Conservation (phyloP, 2,797 vertebrate species). For the Poeciliopsis presidionis region DNA sequence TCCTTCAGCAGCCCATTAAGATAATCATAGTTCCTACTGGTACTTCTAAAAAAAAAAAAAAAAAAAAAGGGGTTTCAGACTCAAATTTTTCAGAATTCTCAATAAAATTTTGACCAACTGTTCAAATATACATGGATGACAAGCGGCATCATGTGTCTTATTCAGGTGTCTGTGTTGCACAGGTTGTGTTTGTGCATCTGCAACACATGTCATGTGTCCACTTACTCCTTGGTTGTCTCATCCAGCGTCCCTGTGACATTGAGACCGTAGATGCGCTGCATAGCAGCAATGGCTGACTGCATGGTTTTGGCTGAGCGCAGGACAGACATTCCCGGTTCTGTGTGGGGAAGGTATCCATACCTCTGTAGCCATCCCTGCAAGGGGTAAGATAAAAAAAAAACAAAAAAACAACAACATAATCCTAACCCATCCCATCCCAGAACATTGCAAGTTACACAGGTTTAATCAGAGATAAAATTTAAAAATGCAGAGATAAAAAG, state of each 20-base stretch:
- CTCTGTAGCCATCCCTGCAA: conserved; percentile 96
- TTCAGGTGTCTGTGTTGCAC: conserved; percentile 9
- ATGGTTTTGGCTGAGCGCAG: conserved; percentile 93
- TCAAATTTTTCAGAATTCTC: background rate
- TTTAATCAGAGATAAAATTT: background rate
- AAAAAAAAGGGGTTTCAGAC: background rate
- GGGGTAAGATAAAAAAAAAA: conserved; percentile 10
- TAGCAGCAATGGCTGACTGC: conserved; percentile 95
- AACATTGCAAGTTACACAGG: background rate
- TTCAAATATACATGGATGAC: background rate
- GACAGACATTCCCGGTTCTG: conserved; percentile 93
- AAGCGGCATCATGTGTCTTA: conserved; percentile 15
- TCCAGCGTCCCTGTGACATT: conserved; percentile 97
- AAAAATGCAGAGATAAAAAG: background rate
- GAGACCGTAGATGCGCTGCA: conserved; percentile 98
- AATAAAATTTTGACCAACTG: background rate
- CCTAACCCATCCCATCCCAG: background rate
- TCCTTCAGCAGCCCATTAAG: conserved; percentile 31
- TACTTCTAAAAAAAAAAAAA: background rate
- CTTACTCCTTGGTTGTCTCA: conserved; percentile 95
- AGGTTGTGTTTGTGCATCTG: background rate
- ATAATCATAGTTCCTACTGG: background rate
- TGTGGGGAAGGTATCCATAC: conserved; percentile 96
- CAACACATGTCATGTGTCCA: conserved; percentile 54
- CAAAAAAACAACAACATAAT: background rate